Evolutionary conservation across 2,888 invertebrate genomes (phyloP), one percentile per base, ranked within the genome.

Genomic region (Rutpela maculata): DNA sequence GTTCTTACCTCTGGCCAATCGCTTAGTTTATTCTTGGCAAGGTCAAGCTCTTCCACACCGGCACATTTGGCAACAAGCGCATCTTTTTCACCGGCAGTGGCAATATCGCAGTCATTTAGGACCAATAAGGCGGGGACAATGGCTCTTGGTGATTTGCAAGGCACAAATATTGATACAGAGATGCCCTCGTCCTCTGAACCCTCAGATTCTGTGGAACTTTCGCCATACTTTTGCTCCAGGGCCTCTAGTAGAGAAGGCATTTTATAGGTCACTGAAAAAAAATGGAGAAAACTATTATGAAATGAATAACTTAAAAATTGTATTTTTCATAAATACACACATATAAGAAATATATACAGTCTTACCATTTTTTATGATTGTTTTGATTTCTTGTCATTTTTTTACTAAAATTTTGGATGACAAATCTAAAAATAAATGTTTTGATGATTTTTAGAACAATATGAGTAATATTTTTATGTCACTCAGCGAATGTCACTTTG

Each of bases 191-290:
- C 93, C 78, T 84, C 84, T 55, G 91, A 90, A 78, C 93, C 93
- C 86, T 93, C 93, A 18, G 93, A 92, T 81, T 93, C 92, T 77
- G 90, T 89, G 65, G 90, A 88, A 84, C 88, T 90, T 75, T 88
- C 91, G 22, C 94, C 94, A 90, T 98, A 98, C 89, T 97, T 97
- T 85, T 95, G 93, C 91, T 96, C 96, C 85, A 97, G 92, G 83
- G 97, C 97, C 92, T 97, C 97, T 88, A 97, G 91, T 85, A 97
- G 92, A 86, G 97, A 96, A 90, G 97, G 96, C 97, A 97, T 97
- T 86, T 90, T 91, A 84, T 78, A 74, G 69, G 55, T 71, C 74
- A 74, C 82, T 83, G 74, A 84, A 83, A 62, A 50, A 50, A 50
- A n/a, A 50, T 7, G n/a, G n/a, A 50, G n/a, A 15, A 38, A 11